phyloP scores from a whole-genome alignment of 2,113 vertebrate genomes.

The Melospiza georgiana region DNA sequence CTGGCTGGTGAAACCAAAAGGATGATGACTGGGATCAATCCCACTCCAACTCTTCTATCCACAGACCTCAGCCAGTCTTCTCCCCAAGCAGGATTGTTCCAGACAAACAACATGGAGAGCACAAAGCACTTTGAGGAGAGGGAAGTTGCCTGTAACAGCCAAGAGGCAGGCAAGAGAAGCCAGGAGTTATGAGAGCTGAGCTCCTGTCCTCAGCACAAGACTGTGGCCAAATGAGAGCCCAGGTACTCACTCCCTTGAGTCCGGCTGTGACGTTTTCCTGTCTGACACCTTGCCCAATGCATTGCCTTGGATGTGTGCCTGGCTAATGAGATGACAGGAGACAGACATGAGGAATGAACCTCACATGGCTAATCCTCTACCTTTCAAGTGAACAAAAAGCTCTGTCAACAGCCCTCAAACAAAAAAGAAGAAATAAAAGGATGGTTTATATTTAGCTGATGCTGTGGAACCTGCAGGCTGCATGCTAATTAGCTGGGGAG shows the following conservation, averaged over 20 bases:
- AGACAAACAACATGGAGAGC: not conserved
- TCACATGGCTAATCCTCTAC: conserved; percentile 52
- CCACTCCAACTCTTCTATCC: not conserved
- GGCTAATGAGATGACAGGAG: conserved; percentile 13
- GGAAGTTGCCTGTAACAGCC: not conserved
- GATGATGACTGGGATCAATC: not conserved
- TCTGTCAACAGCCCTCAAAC: conserved; percentile 50
- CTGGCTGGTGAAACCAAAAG: not conserved
- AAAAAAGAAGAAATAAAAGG: conserved; percentile 53
- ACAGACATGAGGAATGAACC: conserved; percentile 33
- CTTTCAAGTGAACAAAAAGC: conserved; percentile 63
- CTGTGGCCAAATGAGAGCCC: not conserved
- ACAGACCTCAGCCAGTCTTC: not conserved
- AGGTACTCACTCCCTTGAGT: not conserved
- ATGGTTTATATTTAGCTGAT: conserved; percentile 65
- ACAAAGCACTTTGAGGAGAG: not conserved
- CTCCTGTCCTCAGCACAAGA: not conserved
- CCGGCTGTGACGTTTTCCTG: not conserved
- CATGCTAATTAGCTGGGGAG: conserved; percentile 50
- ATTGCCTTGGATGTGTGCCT: not conserved
- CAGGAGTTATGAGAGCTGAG: not conserved
- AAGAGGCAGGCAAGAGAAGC: not conserved
- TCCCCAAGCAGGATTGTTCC: not conserved
- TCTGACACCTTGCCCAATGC: not conserved
- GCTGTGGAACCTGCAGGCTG: conserved; percentile 11